Conservation (phyloP, 2,113 vertebrate genomes). For the Aviceda subcristata region DNA sequence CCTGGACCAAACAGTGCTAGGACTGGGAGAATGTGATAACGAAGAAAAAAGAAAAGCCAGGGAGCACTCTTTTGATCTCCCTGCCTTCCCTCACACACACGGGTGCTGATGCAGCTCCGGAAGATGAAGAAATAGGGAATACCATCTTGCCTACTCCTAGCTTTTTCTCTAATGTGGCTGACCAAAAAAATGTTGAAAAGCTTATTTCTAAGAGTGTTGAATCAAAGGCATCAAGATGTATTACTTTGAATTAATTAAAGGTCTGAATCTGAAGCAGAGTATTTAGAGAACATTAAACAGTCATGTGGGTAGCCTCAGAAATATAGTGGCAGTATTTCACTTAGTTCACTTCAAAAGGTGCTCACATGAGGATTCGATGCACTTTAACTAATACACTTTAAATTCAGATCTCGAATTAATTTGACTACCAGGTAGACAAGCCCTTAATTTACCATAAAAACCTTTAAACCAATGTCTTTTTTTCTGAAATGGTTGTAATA, state of each 20-base stretch:
- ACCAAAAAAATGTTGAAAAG: background rate
- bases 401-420: slow-evolving; percentile 1
- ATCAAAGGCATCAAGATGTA: background rate
- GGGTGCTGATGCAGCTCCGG: background rate
- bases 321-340: background rate
- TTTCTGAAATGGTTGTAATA: background rate
- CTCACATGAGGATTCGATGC: background rate
- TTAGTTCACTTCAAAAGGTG: background rate
- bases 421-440: background rate
- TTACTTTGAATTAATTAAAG: background rate
- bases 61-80: background rate
- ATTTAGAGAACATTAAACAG: slow-evolving; percentile 19
- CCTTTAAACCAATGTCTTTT: background rate
- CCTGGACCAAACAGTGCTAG: background rate
- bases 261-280: background rate
- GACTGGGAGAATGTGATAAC: background rate
- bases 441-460: background rate
- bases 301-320: background rate
- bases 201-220: background rate
- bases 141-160: background rate
- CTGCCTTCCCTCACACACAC: accelerated
- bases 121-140: background rate
- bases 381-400: background rate
- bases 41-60: background rate
- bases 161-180: background rate